These are phyloP conservation scores for Sclerodermus sp. DNA, from an alignment of 2,888 invertebrate species.

Conservation along the genomic window DNA sequence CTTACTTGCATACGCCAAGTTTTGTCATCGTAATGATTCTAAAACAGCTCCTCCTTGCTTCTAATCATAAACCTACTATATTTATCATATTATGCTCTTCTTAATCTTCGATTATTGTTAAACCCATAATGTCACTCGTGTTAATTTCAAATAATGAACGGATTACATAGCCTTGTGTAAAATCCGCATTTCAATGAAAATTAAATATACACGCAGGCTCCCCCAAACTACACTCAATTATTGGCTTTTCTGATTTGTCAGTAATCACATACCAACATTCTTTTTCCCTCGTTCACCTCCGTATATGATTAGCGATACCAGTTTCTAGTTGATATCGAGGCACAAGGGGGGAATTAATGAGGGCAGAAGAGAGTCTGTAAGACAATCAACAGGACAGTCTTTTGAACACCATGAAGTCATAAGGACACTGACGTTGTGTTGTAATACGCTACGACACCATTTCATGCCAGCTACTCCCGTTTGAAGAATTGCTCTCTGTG, in stretches of 20 bases:
- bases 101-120: conserved; percentile 23
- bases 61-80: conserved; percentile 31
- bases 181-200: conserved; percentile 23
- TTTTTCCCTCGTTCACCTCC: conserved; percentile 26
- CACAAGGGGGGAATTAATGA: conserved; percentile 33
- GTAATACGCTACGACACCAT: conserved; percentile 64
- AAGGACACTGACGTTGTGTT: conserved; percentile 45
- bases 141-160: conserved; percentile 19
- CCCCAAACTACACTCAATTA: conserved; percentile 23
- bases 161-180: conserved; percentile 23
- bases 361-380: conserved; percentile 46
- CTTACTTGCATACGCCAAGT: conserved; percentile 26
- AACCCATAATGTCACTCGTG: conserved; percentile 15
- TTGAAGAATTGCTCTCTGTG: conserved; percentile 60
- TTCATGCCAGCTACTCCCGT: conserved; percentile 62
- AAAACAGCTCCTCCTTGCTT: conserved; percentile 35
- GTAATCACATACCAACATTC: conserved; percentile 27
- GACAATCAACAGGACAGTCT: conserved; percentile 57
- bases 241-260: conserved; percentile 26
- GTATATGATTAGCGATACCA: conserved; percentile 20
- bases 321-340: conserved; percentile 23
- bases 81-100: conserved; percentile 34
- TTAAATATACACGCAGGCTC: conserved; percentile 22
- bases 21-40: conserved; percentile 31
- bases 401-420: conserved; percentile 58